These are phyloP conservation scores for Nyctibius bracteatus DNA, from an alignment of 2,113 vertebrate genomes.

Conservation along the genomic window DNA sequence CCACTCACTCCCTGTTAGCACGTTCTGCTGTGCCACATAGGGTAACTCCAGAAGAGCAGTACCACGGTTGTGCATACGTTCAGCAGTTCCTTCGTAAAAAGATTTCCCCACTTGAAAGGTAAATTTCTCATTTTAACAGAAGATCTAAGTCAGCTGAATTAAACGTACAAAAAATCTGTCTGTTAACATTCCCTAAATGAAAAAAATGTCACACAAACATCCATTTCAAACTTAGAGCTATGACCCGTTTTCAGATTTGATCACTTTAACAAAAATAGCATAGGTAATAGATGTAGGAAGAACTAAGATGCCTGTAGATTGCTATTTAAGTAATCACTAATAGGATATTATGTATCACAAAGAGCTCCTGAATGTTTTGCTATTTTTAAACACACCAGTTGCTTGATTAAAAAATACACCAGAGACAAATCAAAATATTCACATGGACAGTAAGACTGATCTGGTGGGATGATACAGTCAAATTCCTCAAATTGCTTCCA, in stretches of 20 bases:
- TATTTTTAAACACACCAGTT: background rate
- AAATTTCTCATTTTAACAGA: background rate
- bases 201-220: background rate
- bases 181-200: background rate
- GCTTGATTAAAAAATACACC: background rate
- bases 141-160: background rate
- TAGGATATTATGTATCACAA: background rate
- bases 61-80: accelerated
- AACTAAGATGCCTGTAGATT: background rate
- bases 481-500: background rate
- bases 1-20: accelerated
- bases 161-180: background rate
- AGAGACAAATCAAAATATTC: background rate
- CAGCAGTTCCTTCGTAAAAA: background rate
- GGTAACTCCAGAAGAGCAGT: accelerated
- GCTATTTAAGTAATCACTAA: background rate
- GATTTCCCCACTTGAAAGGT: background rate
- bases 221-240: background rate
- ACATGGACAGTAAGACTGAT: background rate
- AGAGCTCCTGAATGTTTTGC: background rate
- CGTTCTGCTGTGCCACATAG: accelerated
- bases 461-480: background rate
- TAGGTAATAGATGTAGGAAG: background rate
- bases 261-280: background rate
- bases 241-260: background rate